Conservation (phyloP, 2,113 vertebrate genomes). For the Melospiza georgiana region DNA sequence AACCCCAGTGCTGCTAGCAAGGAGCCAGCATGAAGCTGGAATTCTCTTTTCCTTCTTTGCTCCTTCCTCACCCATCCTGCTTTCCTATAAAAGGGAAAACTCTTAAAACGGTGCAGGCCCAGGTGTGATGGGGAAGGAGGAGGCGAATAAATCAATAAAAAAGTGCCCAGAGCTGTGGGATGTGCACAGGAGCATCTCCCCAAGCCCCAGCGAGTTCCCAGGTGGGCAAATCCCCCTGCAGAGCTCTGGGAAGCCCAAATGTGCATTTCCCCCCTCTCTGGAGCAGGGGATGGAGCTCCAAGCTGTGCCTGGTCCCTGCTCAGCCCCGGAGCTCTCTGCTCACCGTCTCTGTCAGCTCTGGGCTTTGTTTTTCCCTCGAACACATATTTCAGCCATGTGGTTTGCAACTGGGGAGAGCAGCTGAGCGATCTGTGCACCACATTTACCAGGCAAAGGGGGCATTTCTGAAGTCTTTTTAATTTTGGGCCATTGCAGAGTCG, state of each 20-base stretch:
- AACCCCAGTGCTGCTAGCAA: not conserved
- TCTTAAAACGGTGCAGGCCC: not conserved
- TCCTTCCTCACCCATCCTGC: not conserved
- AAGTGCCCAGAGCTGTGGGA: not conserved
- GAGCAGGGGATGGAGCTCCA: not conserved
- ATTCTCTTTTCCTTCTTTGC: not conserved
- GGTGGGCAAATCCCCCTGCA: not conserved
- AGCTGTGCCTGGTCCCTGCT: not conserved
- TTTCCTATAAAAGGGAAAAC: not conserved
- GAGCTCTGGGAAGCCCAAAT: not conserved
- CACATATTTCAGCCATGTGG: not conserved
- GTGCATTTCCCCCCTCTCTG: not conserved
- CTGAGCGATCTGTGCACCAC: not conserved
- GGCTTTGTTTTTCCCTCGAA: not conserved
- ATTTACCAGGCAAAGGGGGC: not conserved
- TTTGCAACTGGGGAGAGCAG: not conserved
- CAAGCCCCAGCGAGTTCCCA: rapidly evolving
- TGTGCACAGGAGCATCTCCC: not conserved
- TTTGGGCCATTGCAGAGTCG: not conserved
- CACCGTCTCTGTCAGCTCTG: not conserved
- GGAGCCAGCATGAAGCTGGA: not conserved
- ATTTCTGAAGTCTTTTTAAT: not conserved
- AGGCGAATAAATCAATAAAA: not conserved
- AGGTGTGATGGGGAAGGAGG: not conserved
- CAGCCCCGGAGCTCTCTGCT: not conserved